Evolutionary conservation across 2,797 vertebrate species (phyloP).

Genomic region (Sebastes taczanowskii): DNA sequence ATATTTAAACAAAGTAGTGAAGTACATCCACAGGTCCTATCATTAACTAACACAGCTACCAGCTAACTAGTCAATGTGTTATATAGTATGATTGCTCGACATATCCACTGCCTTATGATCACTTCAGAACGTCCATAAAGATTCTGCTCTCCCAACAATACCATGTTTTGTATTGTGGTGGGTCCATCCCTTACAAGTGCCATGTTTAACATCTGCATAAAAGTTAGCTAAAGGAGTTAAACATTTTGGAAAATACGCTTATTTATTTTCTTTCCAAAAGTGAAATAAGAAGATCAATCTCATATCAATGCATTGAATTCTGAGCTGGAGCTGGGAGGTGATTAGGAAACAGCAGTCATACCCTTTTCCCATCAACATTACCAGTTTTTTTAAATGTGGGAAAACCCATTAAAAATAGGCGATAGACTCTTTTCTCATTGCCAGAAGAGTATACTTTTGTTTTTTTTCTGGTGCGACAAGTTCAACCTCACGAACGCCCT

Average conservation of each 20-base stretch:
- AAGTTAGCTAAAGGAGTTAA: not conserved
- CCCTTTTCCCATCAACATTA: no score
- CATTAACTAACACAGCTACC: not conserved
- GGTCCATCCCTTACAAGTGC: not conserved
- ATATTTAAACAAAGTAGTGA: not conserved
- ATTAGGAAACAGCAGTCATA: no score
- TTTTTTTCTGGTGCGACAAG: no score
- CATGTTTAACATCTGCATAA: not conserved
- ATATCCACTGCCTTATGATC: not conserved
- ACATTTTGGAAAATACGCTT: no score
- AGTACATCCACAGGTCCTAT: not conserved
- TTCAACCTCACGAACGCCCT: accelerated
- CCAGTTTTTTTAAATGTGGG: no score
- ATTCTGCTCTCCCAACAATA: not conserved
- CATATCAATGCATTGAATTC: not conserved
- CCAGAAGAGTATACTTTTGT: not conserved
- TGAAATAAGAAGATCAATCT: not conserved
- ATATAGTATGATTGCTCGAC: not conserved
- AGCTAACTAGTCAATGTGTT: not conserved
- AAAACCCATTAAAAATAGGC: not conserved
- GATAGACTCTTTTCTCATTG: not conserved
- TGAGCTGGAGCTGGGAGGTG: not conserved
- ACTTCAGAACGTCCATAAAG: not conserved
- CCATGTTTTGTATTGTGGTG: not conserved
- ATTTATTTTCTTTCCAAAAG: not conserved